phyloP scores from a whole-genome alignment of 2,113 vertebrate genomes.

The Eleginops maclovinus region DNA sequence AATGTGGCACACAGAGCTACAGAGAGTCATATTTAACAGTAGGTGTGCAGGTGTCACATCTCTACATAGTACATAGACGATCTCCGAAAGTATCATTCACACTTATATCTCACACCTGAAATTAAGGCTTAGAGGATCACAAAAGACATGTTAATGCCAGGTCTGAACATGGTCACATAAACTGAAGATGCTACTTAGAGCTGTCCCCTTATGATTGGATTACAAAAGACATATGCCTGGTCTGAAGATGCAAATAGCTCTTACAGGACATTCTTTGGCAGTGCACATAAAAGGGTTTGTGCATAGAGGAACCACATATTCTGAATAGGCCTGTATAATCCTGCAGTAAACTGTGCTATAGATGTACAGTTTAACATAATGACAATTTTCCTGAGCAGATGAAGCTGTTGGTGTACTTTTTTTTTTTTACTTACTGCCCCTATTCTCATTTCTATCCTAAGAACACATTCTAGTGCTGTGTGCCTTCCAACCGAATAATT shows the following conservation, averaged over 20 bases:
- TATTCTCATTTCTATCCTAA: constrained; percentile 15
- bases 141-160: too few species aligned
- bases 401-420: constrained; percentile 17
- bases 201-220: too few species aligned
- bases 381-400: constrained; percentile 13
- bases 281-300: constrained; percentile 10
- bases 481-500: constrained; percentile 42
- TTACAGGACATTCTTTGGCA: neutral
- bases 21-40: too few species aligned
- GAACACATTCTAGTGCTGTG: neutral
- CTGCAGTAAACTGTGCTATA: neutral
- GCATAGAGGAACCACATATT: constrained; percentile 6
- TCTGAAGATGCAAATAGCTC: neutral
- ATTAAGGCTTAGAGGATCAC: too few species aligned
- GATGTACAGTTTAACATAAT: constrained; percentile 13
- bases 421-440: constrained; percentile 8
- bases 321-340: constrained; percentile 9
- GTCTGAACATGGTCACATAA: too few species aligned
- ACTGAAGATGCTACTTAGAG: too few species aligned
- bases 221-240: too few species aligned
- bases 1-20: too few species aligned
- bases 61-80: too few species aligned
- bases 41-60: too few species aligned
- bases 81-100: too few species aligned
- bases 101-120: too few species aligned